Conservation (phyloP, 2,113 vertebrate genomes). For the Bubo blakistoni region DNA sequence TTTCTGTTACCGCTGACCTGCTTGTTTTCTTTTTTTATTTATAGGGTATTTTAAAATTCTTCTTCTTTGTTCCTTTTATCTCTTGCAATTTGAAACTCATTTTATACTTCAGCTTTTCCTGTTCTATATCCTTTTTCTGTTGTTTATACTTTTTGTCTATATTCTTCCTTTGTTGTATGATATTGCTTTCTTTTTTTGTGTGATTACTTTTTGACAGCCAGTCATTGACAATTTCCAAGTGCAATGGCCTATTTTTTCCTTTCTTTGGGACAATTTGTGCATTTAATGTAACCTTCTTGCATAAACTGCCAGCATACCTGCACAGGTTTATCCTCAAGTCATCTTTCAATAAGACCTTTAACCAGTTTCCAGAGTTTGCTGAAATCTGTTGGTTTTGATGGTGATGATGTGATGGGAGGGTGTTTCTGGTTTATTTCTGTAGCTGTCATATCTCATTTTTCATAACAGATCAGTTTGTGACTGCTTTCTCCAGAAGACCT, state of each 20-base stretch:
- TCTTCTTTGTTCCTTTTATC: neutral
- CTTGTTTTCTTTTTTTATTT: neutral
- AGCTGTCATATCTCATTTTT: neutral
- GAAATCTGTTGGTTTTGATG: neutral
- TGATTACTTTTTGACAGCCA: neutral
- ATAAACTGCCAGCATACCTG: neutral
- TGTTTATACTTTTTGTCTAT: neutral
- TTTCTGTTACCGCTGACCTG: neutral
- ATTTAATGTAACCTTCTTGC: neutral
- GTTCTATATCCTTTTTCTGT: neutral
- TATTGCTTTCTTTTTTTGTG: neutral
- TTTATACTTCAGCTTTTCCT: neutral
- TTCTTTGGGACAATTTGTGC: neutral
- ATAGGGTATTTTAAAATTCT: neutral
- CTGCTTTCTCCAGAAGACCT: neutral
- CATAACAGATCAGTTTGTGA: neutral
- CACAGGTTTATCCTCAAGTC: neutral
- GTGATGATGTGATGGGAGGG: neutral
- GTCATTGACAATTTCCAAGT: neutral
- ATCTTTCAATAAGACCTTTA: neutral
- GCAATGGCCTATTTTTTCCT: neutral
- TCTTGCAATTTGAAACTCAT: neutral
- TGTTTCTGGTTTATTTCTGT: neutral
- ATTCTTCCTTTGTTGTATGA: neutral
- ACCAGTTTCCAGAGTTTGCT: neutral